Conservation (phyloP, 2,888 invertebrate species). For the Platycheirus rosarum region DNA sequence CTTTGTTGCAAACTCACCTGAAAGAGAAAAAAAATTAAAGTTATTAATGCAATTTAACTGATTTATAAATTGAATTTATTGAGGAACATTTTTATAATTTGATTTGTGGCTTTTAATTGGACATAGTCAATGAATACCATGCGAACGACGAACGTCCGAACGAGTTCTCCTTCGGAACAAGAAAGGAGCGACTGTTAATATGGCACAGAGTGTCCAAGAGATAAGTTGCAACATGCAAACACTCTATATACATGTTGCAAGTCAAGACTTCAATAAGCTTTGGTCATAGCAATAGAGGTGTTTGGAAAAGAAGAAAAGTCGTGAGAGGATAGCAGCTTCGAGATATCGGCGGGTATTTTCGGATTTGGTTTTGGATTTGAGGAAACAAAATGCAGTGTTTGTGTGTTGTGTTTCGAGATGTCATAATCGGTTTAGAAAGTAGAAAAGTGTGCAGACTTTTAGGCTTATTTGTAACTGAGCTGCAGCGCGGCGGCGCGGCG, state of each 20-base stretch:
- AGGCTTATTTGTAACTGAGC: constrained; percentile 3
- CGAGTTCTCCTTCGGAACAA: constrained; percentile 30
- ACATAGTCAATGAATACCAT: constrained; percentile 50
- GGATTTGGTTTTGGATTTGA: neutral
- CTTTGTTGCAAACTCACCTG: constrained; percentile 56
- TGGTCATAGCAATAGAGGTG: no score
- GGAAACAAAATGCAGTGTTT: neutral
- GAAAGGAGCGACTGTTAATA: constrained; percentile 44
- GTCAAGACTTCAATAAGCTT: neutral
- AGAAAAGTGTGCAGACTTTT: constrained; percentile 41
- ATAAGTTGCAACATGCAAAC: constrained; percentile 42
- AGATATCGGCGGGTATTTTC: constrained; percentile 20
- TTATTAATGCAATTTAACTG: constrained; percentile 68
- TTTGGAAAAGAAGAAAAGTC: constrained; percentile 2
- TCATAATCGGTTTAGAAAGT: constrained; percentile 74
- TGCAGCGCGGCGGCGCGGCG: no score
- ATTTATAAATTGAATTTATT: constrained; percentile 65
- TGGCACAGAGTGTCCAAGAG: constrained; percentile 32
- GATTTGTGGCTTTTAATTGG: constrained; percentile 73
- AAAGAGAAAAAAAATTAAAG: constrained; percentile 41
- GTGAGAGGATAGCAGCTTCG: constrained; percentile 26
- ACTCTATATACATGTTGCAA: constrained; percentile 3
- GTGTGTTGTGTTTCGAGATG: constrained; percentile 41
- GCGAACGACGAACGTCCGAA: constrained; percentile 16
- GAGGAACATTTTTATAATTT: constrained; percentile 49